These are phyloP conservation scores for Acridotheres tristis DNA, from an alignment of 2,797 vertebrate genomes.

Conservation along the genomic window DNA sequence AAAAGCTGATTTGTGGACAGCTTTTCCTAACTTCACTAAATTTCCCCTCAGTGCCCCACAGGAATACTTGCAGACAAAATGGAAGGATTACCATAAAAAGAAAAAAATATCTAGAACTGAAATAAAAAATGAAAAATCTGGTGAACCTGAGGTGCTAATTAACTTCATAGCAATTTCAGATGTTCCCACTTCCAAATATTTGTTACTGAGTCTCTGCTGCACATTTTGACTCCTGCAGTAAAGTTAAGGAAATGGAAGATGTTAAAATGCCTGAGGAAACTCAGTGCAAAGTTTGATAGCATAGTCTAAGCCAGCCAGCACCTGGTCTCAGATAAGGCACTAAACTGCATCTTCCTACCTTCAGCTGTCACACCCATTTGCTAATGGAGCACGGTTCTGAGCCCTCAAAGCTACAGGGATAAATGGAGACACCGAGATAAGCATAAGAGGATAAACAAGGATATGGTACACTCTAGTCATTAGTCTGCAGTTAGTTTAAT, in stretches of 20 bases:
- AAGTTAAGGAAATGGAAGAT: background rate
- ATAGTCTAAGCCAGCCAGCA: background rate
- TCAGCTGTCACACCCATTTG: background rate
- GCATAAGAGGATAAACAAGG: conserved; percentile 24
- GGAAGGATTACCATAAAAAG: background rate
- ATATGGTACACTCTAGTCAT: conserved; percentile 13
- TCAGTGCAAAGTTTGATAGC: background rate
- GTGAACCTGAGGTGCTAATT: background rate
- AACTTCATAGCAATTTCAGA: background rate
- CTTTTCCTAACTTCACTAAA: background rate
- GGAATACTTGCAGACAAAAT: background rate
- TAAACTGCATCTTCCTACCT: background rate
- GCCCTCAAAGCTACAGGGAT: background rate
- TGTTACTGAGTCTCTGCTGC: background rate
- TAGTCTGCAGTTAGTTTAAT: conserved; percentile 41
- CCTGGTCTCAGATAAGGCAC: background rate
- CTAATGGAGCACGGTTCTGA: conserved; percentile 3
- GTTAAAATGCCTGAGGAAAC: background rate
- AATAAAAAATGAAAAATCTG: background rate
- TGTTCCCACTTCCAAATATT: background rate
- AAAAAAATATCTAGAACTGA: background rate
- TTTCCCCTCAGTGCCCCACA: background rate
- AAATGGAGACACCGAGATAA: conserved; percentile 22
- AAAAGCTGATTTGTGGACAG: background rate
- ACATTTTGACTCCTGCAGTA: background rate